Base-by-base conservation (phyloP, 2,113 vertebrate species). In the Picathartes gymnocephalus region DNA sequence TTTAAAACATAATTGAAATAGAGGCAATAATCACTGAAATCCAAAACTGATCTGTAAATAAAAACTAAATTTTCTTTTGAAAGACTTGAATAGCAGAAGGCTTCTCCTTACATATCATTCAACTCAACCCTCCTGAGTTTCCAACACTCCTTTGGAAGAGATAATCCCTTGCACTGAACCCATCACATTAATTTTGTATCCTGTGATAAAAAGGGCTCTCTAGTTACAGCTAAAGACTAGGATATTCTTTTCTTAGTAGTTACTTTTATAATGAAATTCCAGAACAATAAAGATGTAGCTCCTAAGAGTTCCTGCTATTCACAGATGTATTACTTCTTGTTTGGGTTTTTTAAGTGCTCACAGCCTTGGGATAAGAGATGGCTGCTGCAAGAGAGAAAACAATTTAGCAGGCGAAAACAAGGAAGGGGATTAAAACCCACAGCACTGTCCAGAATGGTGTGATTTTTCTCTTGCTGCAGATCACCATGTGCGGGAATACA, bases 251-350 rank as follows among this genome's bases (percentile, higher is more conserved):
- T 89, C 56, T 74, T 89, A 20, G 28, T 23, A 91, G 25, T 58
- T 42, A 87, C 39, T 77, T 92, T 42, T 62, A 87, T 57, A 90
- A 76, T 73, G 42, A 88, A 94, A 89, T 80, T 92, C 25, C 57
- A 53, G n/a, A 57, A 64, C 25, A 45, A n/a, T 80, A 60, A 44
- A 33, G 10, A 84, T n/a, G n/a, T 22, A 20, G 39, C 23, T 85
- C 15, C 37, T 60, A 86, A 51, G 31, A 81, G 23, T 17, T 92
- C 48, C 25, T 42, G 48, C 74, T 50, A 90, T 80, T 90, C 57
- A 90, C 45, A 80, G 57, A 76, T 35, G 7, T 37, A 65, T 53
- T 73, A 73, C 27, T 66, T 35, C 56, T 83, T 84, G 40, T 66
- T 56, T 57, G 48, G 58, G 42, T 84, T 81, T 91, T 73, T 10